Evolutionary conservation across 2,888 invertebrate genomes (phyloP).

Genomic region (Thereva unica): DNA sequence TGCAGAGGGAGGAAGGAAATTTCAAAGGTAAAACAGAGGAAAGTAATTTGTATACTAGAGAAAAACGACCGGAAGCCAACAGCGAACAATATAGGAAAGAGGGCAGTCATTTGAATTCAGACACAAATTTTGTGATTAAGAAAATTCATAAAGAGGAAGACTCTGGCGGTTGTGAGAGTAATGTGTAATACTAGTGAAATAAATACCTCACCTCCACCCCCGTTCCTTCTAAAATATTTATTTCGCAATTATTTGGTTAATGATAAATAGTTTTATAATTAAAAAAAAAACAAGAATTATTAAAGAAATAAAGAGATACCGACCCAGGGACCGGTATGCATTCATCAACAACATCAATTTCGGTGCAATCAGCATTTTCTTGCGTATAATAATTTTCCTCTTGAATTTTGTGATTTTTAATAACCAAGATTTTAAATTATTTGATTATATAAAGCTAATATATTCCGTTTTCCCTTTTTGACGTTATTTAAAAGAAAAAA

Average conservation of each 20-base stretch:
- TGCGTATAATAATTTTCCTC: background rate
- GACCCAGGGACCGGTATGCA: too few species aligned
- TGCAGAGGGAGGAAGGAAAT: slow-evolving; percentile 26
- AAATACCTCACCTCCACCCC: background rate
- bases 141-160: background rate
- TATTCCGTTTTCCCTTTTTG: too few species aligned
- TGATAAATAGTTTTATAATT: too few species aligned
- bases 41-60: slow-evolving; percentile 32
- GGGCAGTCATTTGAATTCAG: slow-evolving; percentile 18
- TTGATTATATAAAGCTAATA: slow-evolving; percentile 2
- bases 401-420: slow-evolving; percentile 28
- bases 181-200: slow-evolving; percentile 7
- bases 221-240: background rate
- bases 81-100: slow-evolving; percentile 5
- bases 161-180: slow-evolving; percentile 15
- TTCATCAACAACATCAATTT: too few species aligned
- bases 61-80: slow-evolving; percentile 16
- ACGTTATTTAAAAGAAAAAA: too few species aligned
- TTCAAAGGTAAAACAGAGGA: slow-evolving; percentile 16
- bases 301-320: too few species aligned
- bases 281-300: too few species aligned
- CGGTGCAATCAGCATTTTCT: too few species aligned
- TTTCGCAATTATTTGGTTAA: background rate
- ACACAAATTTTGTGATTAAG: slow-evolving; percentile 2
- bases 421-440: slow-evolving; percentile 28